Base-by-base conservation (phyloP, 2,113 vertebrate species). In the Andinoacara biseriatus region DNA sequence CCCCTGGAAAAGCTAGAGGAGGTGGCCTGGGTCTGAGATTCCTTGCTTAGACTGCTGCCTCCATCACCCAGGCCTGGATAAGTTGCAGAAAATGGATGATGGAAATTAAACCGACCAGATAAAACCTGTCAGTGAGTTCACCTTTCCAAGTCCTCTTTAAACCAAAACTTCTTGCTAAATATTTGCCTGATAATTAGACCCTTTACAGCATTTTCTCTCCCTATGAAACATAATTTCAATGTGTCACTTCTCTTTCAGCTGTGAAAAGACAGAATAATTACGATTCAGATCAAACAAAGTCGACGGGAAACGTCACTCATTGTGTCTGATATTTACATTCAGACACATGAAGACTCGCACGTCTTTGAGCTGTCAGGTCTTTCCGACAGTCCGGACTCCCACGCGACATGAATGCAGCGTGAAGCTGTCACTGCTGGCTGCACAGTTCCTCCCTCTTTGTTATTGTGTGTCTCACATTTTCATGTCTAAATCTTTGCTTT, bases 361-460 rank as follows among this genome's bases (percentile, higher is more conserved):
- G 11, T 29, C 83, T 79, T 82, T 79, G 75, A 88, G 65, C 75
- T 85, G 83, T 76, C 69, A 85, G 49, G 7, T 22, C 52, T 54
- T 58, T 63, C 3, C 10, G 57, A 82, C 74, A 7, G 22, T 69
- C 18, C 1, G 11, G 62, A 87, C 75, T 89, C 85, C 88, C 82
- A 84, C 85, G 10, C 24, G 7, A 62, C 88, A 58, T 80, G 82
- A 89, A 84, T 58, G 88, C 85, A 79, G 46, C 78, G 26, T 26
- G 5, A 33, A 38, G 46, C 46, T 62, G 59, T 78, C 76, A 62
- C 52, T 14, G 43, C 58, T 59, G 76, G 58, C 61, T 61, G 57
- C 62, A 4, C 13, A 20, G 75, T 38, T 38, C 58, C 49, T 56
- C 52, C 74, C 57, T 58, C 35, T 67, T 58, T 58, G 3, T 80